These are phyloP conservation scores for Drosophila bipectinata DNA, from an alignment of 1,140 invertebrate species.

Conservation along the genomic window DNA sequence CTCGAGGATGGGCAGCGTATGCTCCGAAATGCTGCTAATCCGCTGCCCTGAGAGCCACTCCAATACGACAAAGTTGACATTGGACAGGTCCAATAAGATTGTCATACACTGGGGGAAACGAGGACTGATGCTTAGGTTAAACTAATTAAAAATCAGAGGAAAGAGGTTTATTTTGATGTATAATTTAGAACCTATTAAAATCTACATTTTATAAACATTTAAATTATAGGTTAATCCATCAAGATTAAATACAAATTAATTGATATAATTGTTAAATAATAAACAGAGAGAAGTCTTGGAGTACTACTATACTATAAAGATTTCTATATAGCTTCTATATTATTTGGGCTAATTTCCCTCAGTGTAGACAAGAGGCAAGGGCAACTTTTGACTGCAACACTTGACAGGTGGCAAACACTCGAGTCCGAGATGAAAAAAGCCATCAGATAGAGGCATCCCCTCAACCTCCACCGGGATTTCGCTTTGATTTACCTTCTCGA, in stretches of 20 bases:
- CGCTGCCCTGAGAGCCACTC: slow-evolving; percentile 48
- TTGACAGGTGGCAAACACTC: slow-evolving; percentile 67
- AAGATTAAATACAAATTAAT: no score
- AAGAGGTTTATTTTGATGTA: background rate
- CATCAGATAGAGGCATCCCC: slow-evolving; percentile 52
- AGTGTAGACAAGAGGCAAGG: slow-evolving; percentile 15
- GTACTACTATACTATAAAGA: no score
- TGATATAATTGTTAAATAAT: no score
- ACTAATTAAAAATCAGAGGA: background rate
- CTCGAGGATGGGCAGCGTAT: slow-evolving; percentile 53
- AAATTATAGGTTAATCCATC: background rate
- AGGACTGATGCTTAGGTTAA: background rate
- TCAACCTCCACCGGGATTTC: slow-evolving; percentile 39
- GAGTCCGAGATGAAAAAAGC: slow-evolving; percentile 50
- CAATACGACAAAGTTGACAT: slow-evolving; percentile 61
- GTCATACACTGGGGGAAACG: slow-evolving; percentile 13
- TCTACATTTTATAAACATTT: no score
- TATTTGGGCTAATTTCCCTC: slow-evolving; percentile 7
- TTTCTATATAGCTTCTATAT: no score
- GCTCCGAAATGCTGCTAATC: slow-evolving; percentile 38
- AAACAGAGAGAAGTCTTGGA: no score
- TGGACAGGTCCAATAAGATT: slow-evolving; percentile 19
- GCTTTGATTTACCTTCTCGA: slow-evolving; percentile 55
- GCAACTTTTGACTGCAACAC: slow-evolving; percentile 60
- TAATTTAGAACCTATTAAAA: no score